Evolutionary conservation across 1,140 invertebrate species (phyloP).

Genomic region (Acromyrmex charruanus): DNA sequence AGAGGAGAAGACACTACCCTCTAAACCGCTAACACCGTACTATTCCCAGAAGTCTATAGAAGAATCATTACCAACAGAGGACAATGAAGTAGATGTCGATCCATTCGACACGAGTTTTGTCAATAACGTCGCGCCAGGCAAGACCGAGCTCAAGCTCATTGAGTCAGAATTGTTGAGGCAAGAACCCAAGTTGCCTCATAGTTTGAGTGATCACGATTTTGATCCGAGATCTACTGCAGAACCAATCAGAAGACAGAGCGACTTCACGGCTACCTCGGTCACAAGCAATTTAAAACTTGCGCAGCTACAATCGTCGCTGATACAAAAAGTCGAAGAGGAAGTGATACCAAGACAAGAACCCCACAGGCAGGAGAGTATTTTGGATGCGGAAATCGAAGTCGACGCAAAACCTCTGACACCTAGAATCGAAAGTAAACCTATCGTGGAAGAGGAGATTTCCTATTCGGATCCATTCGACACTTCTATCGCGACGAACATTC

Average conservation of each 20-base stretch:
- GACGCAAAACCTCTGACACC: slow-evolving; percentile 90
- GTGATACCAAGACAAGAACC: slow-evolving; percentile 31
- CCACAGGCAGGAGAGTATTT: slow-evolving; percentile 81
- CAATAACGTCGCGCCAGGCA: slow-evolving; percentile 89
- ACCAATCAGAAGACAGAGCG: slow-evolving; percentile 71
- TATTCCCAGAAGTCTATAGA: slow-evolving; percentile 87
- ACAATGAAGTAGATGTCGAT: slow-evolving; percentile 88
- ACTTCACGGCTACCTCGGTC: slow-evolving; percentile 72
- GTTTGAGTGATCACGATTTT: slow-evolving; percentile 89
- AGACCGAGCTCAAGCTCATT: slow-evolving; percentile 91
- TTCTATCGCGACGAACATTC: slow-evolving; percentile 91
- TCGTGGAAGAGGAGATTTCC: slow-evolving; percentile 81
- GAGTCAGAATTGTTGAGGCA: slow-evolving; percentile 89
- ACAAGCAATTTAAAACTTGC: slow-evolving; percentile 65
- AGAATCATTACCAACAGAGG: slow-evolving; percentile 82
- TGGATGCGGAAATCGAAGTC: slow-evolving; percentile 89
- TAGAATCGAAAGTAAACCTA: slow-evolving; percentile 83
- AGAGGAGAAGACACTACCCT: slow-evolving; percentile 87
- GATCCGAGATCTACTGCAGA: slow-evolving; percentile 85
- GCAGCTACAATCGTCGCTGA: slow-evolving; percentile 49
- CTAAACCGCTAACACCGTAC: slow-evolving; percentile 93
- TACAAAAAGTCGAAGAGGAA: slow-evolving; percentile 68
- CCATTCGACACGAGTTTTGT: slow-evolving; percentile 95
- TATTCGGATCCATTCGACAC: slow-evolving; percentile 93
- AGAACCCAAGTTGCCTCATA: slow-evolving; percentile 80